Conservation (phyloP, 2,113 vertebrate species). For the Platysternon megacephalum region DNA sequence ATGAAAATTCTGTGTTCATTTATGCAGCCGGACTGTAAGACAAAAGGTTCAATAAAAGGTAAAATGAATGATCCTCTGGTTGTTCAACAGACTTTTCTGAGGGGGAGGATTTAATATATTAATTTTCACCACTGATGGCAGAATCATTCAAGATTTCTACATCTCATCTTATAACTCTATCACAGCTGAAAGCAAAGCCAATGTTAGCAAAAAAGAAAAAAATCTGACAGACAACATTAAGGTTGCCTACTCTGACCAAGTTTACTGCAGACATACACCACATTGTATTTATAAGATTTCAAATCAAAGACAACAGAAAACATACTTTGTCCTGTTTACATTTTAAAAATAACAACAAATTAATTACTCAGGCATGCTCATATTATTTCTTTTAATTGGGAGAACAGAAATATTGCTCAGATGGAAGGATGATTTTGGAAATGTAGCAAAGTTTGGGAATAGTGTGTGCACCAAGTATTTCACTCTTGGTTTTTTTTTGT, state of each 20-base stretch:
- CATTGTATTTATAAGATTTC: not conserved
- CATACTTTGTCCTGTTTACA: not conserved
- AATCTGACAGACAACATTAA: not conserved
- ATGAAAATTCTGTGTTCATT: not conserved
- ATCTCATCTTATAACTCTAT: not conserved
- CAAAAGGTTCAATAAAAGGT: not conserved
- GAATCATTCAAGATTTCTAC: not conserved
- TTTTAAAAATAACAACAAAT: not conserved
- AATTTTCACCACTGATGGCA: not conserved
- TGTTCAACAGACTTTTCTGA: not conserved
- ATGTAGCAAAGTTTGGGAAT: not conserved
- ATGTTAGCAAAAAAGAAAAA: not conserved
- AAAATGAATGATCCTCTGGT: not conserved
- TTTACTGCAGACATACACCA: not conserved
- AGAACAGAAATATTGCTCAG: conserved; percentile 38
- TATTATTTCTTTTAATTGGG: conserved; percentile 31
- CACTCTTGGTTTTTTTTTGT: not conserved
- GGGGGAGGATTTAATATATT: not conserved
- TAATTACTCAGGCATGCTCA: not conserved
- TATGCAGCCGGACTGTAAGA: not conserved
- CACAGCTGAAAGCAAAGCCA: not conserved
- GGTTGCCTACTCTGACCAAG: not conserved
- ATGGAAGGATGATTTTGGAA: conserved; percentile 32
- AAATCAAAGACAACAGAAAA: not conserved
- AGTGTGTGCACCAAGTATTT: not conserved